Conservation (phyloP, 1,140 invertebrate genomes). For the Fopius arisanus region DNA sequence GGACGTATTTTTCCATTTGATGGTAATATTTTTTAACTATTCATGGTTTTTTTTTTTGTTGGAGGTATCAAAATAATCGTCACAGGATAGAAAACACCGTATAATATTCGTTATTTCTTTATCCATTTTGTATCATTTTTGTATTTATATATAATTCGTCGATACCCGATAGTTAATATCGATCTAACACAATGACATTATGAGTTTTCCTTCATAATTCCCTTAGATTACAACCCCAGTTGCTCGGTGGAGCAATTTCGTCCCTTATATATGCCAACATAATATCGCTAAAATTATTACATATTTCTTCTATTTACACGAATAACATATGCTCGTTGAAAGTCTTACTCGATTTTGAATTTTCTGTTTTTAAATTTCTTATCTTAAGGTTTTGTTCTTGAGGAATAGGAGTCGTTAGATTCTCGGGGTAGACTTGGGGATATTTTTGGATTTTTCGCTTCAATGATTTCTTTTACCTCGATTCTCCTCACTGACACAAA, state of each 20-base stretch:
- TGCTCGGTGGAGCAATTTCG: conserved; percentile 16
- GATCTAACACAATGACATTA: conserved; percentile 57
- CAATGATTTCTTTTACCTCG: conserved; percentile 24
- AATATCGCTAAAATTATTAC: conserved; percentile 32
- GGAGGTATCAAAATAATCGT: conserved; percentile 59
- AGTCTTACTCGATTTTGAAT: conserved; percentile 45
- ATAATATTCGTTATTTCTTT: conserved; percentile 25
- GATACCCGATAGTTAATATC: conserved; percentile 43
- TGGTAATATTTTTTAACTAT: conserved; percentile 6
- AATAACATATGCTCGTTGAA: conserved; percentile 56
- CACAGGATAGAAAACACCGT: conserved; percentile 58
- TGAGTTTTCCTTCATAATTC: conserved; percentile 42
- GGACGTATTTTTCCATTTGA: conserved; percentile 42
- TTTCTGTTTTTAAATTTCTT: conserved; percentile 26
- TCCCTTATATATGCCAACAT: conserved; percentile 28
- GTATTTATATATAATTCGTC: conserved; percentile 42
- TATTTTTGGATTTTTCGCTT: conserved; percentile 20
- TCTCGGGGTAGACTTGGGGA: not conserved
- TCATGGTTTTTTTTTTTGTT: conserved; percentile 35
- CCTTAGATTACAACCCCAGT: conserved; percentile 22
- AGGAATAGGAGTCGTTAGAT: not conserved
- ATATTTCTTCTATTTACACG: conserved; percentile 61
- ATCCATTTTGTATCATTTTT: conserved; percentile 19
- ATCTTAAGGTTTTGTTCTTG: conserved; percentile 29
- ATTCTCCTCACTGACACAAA: conserved; percentile 6